phyloP scores from a whole-genome alignment of 1,140 invertebrate species.

The Zaprionus gabonicus region DNA sequence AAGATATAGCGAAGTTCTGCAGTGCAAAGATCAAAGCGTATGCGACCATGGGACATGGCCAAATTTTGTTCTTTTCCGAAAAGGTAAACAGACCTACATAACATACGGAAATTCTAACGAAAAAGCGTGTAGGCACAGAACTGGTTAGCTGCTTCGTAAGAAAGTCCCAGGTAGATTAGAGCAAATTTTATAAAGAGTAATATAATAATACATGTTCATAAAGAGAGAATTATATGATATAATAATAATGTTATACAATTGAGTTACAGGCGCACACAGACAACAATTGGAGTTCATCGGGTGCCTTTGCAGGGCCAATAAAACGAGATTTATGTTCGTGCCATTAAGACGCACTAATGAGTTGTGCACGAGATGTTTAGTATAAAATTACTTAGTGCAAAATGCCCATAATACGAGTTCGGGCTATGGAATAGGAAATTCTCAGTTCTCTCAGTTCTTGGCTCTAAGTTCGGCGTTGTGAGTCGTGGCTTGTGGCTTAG shows the following conservation, averaged over 20 bases:
- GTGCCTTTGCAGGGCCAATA: constrained; percentile 16
- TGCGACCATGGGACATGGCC: not conserved
- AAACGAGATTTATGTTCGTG: constrained; percentile 22
- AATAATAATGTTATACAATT: constrained; percentile 34
- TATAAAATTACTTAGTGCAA: constrained; percentile 34
- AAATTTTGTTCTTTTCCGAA: not conserved
- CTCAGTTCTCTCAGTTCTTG: not conserved
- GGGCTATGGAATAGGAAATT: not conserved
- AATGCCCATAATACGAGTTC: constrained; percentile 13
- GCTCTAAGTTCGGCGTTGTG: not conserved
- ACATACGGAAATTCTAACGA: constrained; percentile 1
- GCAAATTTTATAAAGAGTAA: constrained; percentile 4
- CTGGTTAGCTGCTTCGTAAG: not conserved
- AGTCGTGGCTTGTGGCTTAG: not conserved
- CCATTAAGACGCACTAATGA: constrained; percentile 22
- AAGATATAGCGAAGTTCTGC: not conserved
- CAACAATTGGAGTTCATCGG: constrained; percentile 21
- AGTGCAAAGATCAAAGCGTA: not conserved
- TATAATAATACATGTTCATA: not conserved
- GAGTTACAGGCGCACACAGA: not conserved
- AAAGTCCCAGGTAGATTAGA: constrained; percentile 1
- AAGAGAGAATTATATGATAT: constrained; percentile 9
- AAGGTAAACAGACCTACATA: not conserved
- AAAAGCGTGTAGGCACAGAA: not conserved
- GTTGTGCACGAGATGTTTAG: constrained; percentile 32